Evolutionary conservation across 2,797 vertebrate genomes (phyloP).

Genomic region (Phyllotis vaccarum): DNA sequence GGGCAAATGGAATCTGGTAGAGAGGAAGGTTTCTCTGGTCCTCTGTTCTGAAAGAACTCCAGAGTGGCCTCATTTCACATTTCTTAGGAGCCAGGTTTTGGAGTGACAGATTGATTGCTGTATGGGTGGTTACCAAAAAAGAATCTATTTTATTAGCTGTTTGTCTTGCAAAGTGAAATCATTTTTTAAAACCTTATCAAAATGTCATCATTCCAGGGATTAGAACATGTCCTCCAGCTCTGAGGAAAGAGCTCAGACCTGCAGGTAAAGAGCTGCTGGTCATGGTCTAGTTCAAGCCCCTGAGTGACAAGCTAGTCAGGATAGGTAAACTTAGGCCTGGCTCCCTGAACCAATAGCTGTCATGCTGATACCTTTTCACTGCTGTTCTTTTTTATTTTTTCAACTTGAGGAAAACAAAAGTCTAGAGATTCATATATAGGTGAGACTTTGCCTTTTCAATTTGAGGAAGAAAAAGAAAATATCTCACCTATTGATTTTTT

Average conservation of each 20-base stretch:
- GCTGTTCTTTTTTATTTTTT: not conserved
- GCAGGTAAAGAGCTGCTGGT: not conserved
- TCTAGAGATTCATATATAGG: constrained; percentile 40
- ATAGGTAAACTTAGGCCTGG: not conserved
- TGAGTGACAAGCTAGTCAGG: not conserved
- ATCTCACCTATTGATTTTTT: constrained; percentile 37
- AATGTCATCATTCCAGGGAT: constrained; percentile 70
- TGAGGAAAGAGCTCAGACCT: constrained; percentile 26
- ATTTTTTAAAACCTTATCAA: constrained; percentile 75
- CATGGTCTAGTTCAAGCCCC: not conserved
- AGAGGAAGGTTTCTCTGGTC: constrained; percentile 62
- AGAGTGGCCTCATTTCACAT: constrained; percentile 81
- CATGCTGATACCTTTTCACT: not conserved
- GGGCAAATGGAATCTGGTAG: constrained; percentile 38
- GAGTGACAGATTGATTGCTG: constrained; percentile 83
- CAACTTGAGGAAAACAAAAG: constrained; percentile 49
- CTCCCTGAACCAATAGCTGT: not conserved
- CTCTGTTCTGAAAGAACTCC: constrained; percentile 69
- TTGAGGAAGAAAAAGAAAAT: constrained; percentile 65
- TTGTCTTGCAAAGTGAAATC: constrained; percentile 82
- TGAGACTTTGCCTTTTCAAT: constrained; percentile 47
- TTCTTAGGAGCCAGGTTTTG: constrained; percentile 77
- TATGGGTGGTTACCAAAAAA: constrained; percentile 84
- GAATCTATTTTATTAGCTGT: constrained; percentile 84
- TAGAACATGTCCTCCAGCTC: constrained; percentile 44